Evolutionary conservation across 2,888 invertebrate species (phyloP), one percentile per base, ranked within the genome.

Genomic region (Andrena minutula): DNA sequence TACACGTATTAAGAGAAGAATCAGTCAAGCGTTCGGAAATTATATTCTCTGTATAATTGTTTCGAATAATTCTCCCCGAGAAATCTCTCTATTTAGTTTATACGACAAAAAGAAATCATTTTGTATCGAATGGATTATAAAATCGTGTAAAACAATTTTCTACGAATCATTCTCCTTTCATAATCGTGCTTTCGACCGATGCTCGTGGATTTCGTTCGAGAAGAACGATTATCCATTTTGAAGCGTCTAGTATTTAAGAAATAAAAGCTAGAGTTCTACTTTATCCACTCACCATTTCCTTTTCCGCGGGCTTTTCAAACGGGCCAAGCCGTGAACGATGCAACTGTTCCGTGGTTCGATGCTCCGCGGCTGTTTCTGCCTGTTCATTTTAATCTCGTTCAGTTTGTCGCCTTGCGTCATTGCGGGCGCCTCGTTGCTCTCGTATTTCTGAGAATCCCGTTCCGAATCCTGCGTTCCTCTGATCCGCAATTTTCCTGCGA

Each of bases 361-460:
- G 12, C 20, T 68, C 3, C 65, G 30, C 0, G 28, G 7, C 12
- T 58, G n/a, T 70, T 83, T 79, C 5, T 75, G 71, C 49, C 86
- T 85, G n/a, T 71, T 82, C 30, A 86, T 77, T 58, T 89, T 90
- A 16, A 90, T 90, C 30, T 88, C 79, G 56, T 88, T 89, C 26
- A 88, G 71, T 70, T 78, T 80, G 16, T 89, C 90, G 2, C 90
- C 89, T 72, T 90, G 90, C 0, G 90, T 89, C 4, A 75, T 49
- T 2, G 2, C 7, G 1, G 30, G 30, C 1, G 26, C 1, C 26
- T 85, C 75, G 28, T 8, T 68, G 23, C 5, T 30, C 32, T 47
- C 71, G 49, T 32, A 58, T 77, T 79, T 61, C 1, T 23, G 63
- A 5, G 53, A 6, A 4, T 30, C 28, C 20, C 1, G 72, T 53